A percentile compares a stretch with the other conserved stretches of the same genome.
Evolutionary conservation across 2,113 vertebrate genomes (phyloP).

Genomic region (Neotoma lepida): DNA sequence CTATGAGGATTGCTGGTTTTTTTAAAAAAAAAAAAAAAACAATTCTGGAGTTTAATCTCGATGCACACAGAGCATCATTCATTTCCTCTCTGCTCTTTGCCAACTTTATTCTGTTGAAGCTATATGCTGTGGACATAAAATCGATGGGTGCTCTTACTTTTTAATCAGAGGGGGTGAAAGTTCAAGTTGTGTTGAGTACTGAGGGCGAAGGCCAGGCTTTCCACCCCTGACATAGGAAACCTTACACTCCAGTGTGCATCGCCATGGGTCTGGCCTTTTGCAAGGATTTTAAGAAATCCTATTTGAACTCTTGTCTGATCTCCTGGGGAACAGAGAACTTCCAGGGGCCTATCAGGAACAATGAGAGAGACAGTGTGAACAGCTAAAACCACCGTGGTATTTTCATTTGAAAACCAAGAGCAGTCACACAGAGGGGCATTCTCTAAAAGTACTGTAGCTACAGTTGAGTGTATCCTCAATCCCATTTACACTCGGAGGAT

Average conservation of each 20-base stretch:
- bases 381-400: background rate
- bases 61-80: background rate
- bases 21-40: background rate
- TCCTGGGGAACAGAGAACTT: constrained; percentile 24
- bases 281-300: background rate
- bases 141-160: constrained; percentile 12
- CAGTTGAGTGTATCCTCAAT: background rate
- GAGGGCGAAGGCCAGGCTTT: background rate
- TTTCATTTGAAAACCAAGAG: constrained; percentile 52
- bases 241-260: background rate
- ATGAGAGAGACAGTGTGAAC: background rate
- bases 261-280: background rate
- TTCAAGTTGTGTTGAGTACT: background rate
- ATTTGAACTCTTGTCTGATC: constrained; percentile 38
- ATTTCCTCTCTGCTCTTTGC: background rate
- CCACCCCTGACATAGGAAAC: background rate
- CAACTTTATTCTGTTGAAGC: background rate
- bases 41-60: background rate
- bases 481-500: background rate
- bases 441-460: background rate
- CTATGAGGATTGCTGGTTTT: background rate
- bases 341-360: background rate
- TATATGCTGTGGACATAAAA: background rate
- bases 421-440: background rate
- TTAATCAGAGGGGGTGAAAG: constrained; percentile 30